Percentiles rank a stretch among this genome's conserved stretches.
These are phyloP conservation scores for Armadillidium nasatum DNA, from an alignment of 1,140 invertebrate species.

Conservation along the genomic window DNA sequence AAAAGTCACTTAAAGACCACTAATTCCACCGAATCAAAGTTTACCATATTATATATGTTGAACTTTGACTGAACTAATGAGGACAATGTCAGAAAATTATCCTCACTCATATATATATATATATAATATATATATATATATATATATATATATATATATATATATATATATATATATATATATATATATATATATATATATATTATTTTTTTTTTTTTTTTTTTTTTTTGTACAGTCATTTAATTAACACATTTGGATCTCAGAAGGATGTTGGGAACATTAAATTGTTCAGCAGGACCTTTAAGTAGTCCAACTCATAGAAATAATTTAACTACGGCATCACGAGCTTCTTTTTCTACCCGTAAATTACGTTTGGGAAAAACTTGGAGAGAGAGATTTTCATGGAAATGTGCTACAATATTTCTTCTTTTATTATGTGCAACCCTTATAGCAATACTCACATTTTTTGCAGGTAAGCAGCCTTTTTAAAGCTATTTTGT, in stretches of 20 bases:
- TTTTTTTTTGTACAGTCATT: not conserved
- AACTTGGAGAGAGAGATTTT: slow-evolving; percentile 82
- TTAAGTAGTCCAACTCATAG: not conserved
- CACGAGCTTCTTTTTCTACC: slow-evolving; percentile 62
- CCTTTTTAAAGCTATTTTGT: too few relatives aligned
- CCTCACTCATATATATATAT: too few relatives aligned
- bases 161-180: too few relatives aligned
- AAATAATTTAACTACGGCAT: not conserved
- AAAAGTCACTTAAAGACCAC: too few relatives aligned
- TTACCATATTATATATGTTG: too few relatives aligned
- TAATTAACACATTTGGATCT: not conserved
- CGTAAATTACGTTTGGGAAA: slow-evolving; percentile 91
- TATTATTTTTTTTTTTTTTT: too few relatives aligned
- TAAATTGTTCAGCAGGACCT: not conserved
- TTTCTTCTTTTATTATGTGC: slow-evolving; percentile 81
- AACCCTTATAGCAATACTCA: slow-evolving; percentile 80
- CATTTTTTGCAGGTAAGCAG: slow-evolving; percentile 85
- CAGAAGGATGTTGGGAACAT: not conserved
- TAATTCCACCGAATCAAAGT: too few relatives aligned
- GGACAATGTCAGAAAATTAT: too few relatives aligned
- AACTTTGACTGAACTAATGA: too few relatives aligned
- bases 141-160: too few relatives aligned
- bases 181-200: too few relatives aligned
- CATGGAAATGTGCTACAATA: slow-evolving; percentile 91
- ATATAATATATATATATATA: too few relatives aligned